phyloP scores from a whole-genome alignment of 37 sponge, comb jelly and placozoan genomes.

The Mnemiopsis leidyi region DNA sequence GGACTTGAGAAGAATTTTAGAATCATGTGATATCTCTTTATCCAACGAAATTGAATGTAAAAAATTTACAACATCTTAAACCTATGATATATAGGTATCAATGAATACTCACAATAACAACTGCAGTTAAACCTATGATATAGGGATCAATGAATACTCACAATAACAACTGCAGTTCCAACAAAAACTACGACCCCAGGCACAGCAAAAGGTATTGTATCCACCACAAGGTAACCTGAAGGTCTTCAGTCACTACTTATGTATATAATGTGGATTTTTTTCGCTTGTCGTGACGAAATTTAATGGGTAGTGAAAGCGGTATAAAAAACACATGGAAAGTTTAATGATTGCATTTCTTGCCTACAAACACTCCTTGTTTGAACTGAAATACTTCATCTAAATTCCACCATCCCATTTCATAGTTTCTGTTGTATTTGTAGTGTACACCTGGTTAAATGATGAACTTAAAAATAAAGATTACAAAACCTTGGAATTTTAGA shows the following conservation, averaged over 20 bases:
- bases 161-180: not conserved
- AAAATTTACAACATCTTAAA: too few species aligned
- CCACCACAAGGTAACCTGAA: not conserved
- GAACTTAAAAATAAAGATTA: not conserved
- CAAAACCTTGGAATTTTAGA: not conserved
- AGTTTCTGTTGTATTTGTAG: slow-evolving; percentile 9
- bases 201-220: not conserved
- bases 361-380: not conserved
- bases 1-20: too few species aligned
- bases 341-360: not conserved
- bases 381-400: not conserved
- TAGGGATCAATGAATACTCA: too few species aligned
- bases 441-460: not conserved
- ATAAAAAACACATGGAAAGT: not conserved
- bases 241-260: too few species aligned
- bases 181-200: not conserved
- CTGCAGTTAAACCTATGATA: too few species aligned
- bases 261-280: too few species aligned
- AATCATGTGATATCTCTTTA: too few species aligned
- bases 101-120: not conserved
- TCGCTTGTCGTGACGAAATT: too few species aligned
- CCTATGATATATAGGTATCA: too few species aligned
- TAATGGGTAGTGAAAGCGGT: too few species aligned
- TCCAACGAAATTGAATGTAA: too few species aligned
- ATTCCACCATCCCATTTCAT: slow-evolving; percentile 29